phyloP scores from a whole-genome alignment of 2,797 vertebrate genomes.

The Danio albolineatus region DNA sequence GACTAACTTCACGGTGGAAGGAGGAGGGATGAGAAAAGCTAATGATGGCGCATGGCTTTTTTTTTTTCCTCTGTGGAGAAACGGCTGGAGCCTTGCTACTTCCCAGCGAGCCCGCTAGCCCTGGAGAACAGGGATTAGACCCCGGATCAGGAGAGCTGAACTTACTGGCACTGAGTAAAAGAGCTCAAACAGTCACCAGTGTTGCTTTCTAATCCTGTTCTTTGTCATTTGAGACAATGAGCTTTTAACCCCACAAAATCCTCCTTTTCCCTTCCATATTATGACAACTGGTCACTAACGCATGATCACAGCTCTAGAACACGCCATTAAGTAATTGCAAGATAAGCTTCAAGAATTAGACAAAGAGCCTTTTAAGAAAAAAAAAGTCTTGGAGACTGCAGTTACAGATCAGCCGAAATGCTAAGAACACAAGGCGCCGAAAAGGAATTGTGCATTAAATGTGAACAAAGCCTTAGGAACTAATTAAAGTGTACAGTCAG shows the following conservation, averaged over 20 bases:
- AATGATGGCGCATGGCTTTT: conserved; percentile 74
- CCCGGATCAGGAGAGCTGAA: conserved; percentile 70
- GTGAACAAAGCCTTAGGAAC: background rate
- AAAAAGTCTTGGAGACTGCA: conserved; percentile 19
- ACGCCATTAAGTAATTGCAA: conserved; percentile 77
- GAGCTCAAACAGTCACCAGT: conserved; percentile 69
- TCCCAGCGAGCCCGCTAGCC: conserved; percentile 65
- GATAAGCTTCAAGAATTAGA: conserved; percentile 66
- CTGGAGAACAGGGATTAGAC: conserved; percentile 77
- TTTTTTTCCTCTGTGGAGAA: conserved; percentile 65
- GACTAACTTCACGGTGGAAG: conserved; percentile 66
- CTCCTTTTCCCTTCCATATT: conserved; percentile 66
- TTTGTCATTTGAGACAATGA: conserved; percentile 80
- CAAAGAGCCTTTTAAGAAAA: conserved; percentile 60
- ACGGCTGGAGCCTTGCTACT: conserved; percentile 68
- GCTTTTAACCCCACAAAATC: conserved; percentile 70
- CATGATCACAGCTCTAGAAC: conserved; percentile 68
- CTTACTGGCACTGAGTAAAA: conserved; percentile 71
- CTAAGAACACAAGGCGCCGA: background rate
- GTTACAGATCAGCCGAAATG: conserved; percentile 6
- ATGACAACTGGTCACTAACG: conserved; percentile 74
- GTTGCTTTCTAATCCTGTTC: conserved; percentile 67
- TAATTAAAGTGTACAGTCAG: conserved; percentile 15
- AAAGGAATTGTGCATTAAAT: background rate
- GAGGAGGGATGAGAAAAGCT: conserved; percentile 71